phyloP scores from a whole-genome alignment of 2,113 vertebrate genomes.

The Papio anubis region DNA sequence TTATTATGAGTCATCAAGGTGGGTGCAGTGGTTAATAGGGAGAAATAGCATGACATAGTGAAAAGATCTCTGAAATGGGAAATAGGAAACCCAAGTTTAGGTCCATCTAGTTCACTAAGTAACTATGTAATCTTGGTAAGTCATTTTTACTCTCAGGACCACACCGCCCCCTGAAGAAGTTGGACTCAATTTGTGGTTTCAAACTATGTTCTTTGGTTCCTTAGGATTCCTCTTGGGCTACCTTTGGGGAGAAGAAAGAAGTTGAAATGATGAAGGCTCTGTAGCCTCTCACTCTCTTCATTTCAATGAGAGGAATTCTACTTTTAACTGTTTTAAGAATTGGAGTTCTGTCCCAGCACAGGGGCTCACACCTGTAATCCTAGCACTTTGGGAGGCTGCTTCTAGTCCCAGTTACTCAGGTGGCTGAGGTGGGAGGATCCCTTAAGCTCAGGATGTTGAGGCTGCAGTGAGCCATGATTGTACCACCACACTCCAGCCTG shows the following conservation, averaged over 20 bases:
- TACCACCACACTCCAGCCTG: too few species aligned
- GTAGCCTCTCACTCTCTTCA: background rate
- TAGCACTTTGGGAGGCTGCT: too few species aligned
- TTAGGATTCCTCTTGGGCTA: conserved; percentile 9
- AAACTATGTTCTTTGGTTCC: conserved; percentile 4
- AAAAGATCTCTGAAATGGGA: conserved; percentile 37
- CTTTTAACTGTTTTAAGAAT: conserved; percentile 7
- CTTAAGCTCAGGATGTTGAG: too few species aligned
- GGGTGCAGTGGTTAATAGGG: background rate
- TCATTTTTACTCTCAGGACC: background rate
- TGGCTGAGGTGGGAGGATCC: too few species aligned
- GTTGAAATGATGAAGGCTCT: conserved; percentile 14
- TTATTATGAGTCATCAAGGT: background rate
- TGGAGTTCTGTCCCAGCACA: background rate
- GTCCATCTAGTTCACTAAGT: background rate
- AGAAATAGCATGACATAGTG: background rate
- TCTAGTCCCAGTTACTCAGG: too few species aligned
- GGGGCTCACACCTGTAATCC: too few species aligned
- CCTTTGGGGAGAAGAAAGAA: background rate
- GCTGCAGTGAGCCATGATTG: too few species aligned
- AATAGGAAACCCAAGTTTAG: background rate
- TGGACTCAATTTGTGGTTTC: background rate
- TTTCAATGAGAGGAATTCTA: conserved; percentile 18
- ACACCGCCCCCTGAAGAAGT: background rate
- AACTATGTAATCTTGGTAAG: background rate